Conservation (phyloP, 2,888 invertebrate genomes). For the Nymphalis c-album region DNA sequence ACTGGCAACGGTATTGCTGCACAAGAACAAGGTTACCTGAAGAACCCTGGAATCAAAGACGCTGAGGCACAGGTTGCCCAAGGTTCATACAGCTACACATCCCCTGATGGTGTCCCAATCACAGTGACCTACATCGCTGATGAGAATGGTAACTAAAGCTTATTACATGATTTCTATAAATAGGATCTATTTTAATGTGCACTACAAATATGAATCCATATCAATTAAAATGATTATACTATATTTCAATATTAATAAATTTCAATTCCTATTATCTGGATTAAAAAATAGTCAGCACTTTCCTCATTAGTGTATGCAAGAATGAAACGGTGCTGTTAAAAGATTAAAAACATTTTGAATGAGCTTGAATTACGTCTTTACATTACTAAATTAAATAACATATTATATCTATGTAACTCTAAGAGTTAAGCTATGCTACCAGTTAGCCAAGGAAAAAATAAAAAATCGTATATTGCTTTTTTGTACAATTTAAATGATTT, state of each 20-base stretch:
- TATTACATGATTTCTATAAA: neutral
- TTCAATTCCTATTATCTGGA: too few species aligned
- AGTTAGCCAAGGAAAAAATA: too few species aligned
- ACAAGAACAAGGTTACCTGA: conserved; percentile 86
- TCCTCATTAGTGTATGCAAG: too few species aligned
- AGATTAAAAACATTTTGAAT: too few species aligned
- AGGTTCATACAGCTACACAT: conserved; percentile 86
- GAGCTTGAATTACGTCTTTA: too few species aligned
- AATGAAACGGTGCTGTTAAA: too few species aligned
- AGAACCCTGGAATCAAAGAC: conserved; percentile 85
- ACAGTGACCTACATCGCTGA: conserved; percentile 85
- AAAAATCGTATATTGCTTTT: too few species aligned
- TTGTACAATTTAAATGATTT: neutral
- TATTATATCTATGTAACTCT: too few species aligned
- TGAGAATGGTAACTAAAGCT: conserved; percentile 81
- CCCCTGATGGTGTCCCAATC: conserved; percentile 86
- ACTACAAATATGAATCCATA: neutral
- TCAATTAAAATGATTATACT: neutral
- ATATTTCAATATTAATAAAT: too few species aligned
- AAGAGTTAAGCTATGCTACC: too few species aligned
- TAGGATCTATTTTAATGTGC: neutral
- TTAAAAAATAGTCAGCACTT: too few species aligned
- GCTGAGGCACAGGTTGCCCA: conserved; percentile 85
- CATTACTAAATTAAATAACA: too few species aligned
- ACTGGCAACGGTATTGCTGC: conserved; percentile 88